Evolutionary conservation across 2,797 vertebrate species (phyloP).

Genomic region (Bufotes viridis): DNA sequence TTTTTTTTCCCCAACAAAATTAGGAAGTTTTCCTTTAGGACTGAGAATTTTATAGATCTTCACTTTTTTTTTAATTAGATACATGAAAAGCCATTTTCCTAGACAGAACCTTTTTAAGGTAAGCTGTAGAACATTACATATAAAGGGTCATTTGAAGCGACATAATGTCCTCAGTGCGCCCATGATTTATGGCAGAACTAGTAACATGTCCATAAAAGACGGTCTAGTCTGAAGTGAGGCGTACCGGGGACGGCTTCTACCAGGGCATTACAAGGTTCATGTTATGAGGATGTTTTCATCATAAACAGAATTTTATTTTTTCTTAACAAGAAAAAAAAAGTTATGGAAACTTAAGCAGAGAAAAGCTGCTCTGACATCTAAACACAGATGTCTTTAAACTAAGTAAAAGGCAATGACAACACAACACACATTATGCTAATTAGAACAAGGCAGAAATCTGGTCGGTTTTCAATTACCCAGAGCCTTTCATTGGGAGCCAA

Average conservation of each 20-base stretch:
- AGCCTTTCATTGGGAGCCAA: slow-evolving; percentile 55
- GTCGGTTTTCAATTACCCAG: slow-evolving; percentile 53
- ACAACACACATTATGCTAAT: slow-evolving; percentile 60
- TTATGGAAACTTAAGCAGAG: slow-evolving; percentile 56
- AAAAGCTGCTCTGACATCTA: slow-evolving; percentile 57
- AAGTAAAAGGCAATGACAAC: slow-evolving; percentile 59
- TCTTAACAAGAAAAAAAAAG: slow-evolving; percentile 52
- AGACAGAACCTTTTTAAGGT: neutral
- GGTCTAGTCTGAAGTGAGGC: neutral
- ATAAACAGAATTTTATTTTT: slow-evolving; percentile 54
- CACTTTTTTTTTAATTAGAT: slow-evolving; percentile 20
- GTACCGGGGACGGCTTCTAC: neutral
- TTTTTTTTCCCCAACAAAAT: neutral
- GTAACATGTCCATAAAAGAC: slow-evolving; percentile 17
- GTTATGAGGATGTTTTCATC: slow-evolving; percentile 53
- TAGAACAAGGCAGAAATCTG: slow-evolving; percentile 54
- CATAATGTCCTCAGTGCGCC: neutral
- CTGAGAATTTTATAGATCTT: neutral
- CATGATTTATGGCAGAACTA: neutral
- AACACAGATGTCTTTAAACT: slow-evolving; percentile 57
- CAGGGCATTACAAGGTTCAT: slow-evolving; percentile 29
- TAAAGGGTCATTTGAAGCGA: neutral
- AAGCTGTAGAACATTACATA: neutral
- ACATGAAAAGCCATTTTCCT: neutral
- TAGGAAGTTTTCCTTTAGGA: neutral